Conservation (phyloP, 2,888 invertebrate species). For the Halictus quadricinctus region DNA sequence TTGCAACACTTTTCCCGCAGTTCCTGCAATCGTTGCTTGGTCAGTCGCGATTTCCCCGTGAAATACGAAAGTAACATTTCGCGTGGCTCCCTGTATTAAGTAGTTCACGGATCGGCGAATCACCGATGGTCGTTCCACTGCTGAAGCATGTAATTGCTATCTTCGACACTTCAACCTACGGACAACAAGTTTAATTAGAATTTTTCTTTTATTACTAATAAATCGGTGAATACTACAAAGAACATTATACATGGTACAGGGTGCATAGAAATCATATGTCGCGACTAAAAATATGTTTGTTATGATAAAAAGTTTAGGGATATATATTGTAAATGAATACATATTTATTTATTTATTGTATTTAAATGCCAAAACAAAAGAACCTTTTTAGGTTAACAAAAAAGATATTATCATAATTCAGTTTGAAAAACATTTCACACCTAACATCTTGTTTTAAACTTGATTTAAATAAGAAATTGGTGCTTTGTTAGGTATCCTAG, state of each 20-base stretch:
- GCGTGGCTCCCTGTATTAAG: conserved; percentile 47
- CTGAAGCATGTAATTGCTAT: conserved; percentile 39
- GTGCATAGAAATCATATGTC: too few relatives aligned
- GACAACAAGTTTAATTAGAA: conserved; percentile 40
- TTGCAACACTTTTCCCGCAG: conserved; percentile 61
- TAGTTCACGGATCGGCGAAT: conserved; percentile 63
- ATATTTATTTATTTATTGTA: too few relatives aligned
- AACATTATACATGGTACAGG: too few relatives aligned
- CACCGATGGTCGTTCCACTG: conserved; percentile 50
- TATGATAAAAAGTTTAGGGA: too few relatives aligned
- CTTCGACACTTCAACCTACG: conserved; percentile 47
- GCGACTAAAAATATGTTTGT: too few relatives aligned
- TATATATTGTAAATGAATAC: too few relatives aligned
- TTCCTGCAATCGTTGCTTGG: conserved; percentile 42
- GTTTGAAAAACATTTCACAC: too few relatives aligned
- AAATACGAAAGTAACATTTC: conserved; percentile 72
- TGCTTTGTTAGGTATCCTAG: neutral
- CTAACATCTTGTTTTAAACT: too few relatives aligned
- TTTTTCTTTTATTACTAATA: too few relatives aligned
- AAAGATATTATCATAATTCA: too few relatives aligned
- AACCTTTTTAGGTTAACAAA: neutral
- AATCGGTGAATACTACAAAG: too few relatives aligned
- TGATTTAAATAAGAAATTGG: neutral
- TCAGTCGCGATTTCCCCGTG: conserved; percentile 65
- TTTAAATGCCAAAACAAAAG: too few relatives aligned